phyloP scores from a whole-genome alignment of 1,140 invertebrate species.

The Cherax destructor region DNA sequence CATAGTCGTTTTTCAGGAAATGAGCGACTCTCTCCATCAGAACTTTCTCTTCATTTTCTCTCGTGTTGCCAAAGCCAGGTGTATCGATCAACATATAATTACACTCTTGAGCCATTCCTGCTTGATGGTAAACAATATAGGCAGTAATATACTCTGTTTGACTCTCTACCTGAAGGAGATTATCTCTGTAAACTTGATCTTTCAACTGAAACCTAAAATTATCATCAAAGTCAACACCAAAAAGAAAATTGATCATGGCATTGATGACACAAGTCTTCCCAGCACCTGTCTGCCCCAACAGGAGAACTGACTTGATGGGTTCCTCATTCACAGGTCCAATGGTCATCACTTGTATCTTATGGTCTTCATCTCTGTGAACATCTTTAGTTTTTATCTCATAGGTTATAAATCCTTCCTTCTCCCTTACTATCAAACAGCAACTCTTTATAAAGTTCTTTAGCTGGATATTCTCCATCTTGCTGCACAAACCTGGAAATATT shows the following conservation, averaged over 20 bases:
- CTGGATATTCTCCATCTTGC: too few species aligned
- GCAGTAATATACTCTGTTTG: conserved; percentile 35
- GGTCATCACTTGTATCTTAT: too few species aligned
- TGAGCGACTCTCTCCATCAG: neutral
- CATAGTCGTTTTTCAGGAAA: conserved; percentile 42
- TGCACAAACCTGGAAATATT: too few species aligned
- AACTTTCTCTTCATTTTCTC: neutral
- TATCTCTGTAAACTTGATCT: conserved; percentile 11
- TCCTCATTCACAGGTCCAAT: too few species aligned
- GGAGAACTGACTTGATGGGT: neutral
- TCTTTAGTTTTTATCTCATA: too few species aligned
- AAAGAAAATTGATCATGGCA: conserved; percentile 29
- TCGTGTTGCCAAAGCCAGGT: conserved; percentile 46
- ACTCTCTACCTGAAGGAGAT: conserved; percentile 26
- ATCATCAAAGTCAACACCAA: conserved; percentile 31
- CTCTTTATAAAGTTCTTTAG: too few species aligned
- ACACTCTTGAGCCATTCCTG: conserved; percentile 26
- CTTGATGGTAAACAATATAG: conserved; percentile 24
- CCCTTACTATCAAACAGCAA: too few species aligned
- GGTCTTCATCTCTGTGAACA: too few species aligned
- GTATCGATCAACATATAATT: neutral
- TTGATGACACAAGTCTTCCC: neutral
- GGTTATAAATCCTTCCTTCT: too few species aligned
- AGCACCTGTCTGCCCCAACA: conserved; percentile 39
- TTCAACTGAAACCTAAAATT: conserved; percentile 33